Base-by-base conservation (phyloP, 2,888 invertebrate genomes). In the Gari tellinella region DNA sequence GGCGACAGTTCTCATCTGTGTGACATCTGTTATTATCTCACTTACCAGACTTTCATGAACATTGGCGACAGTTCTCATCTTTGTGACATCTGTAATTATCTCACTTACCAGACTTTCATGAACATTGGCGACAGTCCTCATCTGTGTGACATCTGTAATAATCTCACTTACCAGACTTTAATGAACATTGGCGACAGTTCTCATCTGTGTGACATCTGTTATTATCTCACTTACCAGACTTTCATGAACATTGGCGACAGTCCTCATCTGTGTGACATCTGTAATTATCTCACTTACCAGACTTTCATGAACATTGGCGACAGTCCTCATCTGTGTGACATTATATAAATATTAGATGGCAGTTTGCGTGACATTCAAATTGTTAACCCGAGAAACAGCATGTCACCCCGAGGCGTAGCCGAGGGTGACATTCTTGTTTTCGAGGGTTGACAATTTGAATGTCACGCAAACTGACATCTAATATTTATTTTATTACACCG, bases 121-220 rank as follows among this genome's bases (percentile, higher is more conserved):
- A 43, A 99, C 93, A 80, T 97, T 95, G 0, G 97, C 98, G 17
- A 99, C 92, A 82, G 96, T 96, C 61, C 95, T 95, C 52, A 99
- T 93, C 80, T 96, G 95, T 65, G 94, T 94, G 81, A 96, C 95
- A 90, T 98, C 97, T 0, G 95, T 95, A 25, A 99, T 94, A 69
- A 99, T 96, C 92, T 98, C 98, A n/a, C 89, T 92, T 87, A 95
- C 96, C 95, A 98, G 95, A 89, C 97, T 97, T 91, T 99, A 98
- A 90, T 97, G 97, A 43, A 99, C 93, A 80, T 97, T 95, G 0
- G 97, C 98, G 19, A 99, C 92, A 82, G 96, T 96, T 62, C 95
- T 95, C 52, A 99, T 93, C 80, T 96, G 95, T 65, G 94, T 94
- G 81, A 96, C 95, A 90, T 98, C 97, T 0, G 95, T 95, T 25